These are phyloP conservation scores for Lepisosteus osseus DNA, from an alignment of 2,113 vertebrate species.

Conservation along the genomic window DNA sequence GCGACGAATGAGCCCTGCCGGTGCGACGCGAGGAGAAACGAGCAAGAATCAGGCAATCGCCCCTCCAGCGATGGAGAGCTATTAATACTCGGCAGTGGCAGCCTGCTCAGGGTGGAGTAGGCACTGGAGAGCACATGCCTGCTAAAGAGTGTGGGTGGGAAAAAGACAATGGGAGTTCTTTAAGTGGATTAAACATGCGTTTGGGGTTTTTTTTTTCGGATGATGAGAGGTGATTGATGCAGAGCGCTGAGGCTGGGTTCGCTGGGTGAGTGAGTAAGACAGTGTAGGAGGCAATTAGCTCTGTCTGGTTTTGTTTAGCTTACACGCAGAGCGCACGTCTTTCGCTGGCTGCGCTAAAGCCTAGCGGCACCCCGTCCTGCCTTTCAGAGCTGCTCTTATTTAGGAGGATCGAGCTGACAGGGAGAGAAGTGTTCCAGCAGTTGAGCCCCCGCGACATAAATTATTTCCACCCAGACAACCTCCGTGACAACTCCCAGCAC, in stretches of 20 bases:
- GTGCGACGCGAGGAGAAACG: conserved; percentile 14
- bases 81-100: conserved; percentile 49
- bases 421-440: not conserved
- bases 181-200: too few species aligned
- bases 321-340: not conserved
- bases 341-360: conserved; percentile 9
- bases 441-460: not conserved
- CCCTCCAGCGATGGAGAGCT: conserved; percentile 43
- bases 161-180: too few species aligned
- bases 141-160: too few species aligned
- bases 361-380: not conserved
- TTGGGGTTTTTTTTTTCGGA: too few species aligned
- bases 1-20: not conserved
- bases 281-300: conserved; percentile 44
- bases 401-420: conserved; percentile 1
- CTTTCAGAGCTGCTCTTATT: not conserved
- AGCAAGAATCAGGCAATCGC: conserved; percentile 21
- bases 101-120: too few species aligned
- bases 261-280: conserved; percentile 20
- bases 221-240: too few species aligned
- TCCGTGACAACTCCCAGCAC: not conserved
- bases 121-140: too few species aligned
- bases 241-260: not conserved
- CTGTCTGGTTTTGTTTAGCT: conserved; percentile 41
- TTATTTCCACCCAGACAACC: not conserved